Conservation (phyloP, 2,113 vertebrate species). For the Neogale vison region DNA sequence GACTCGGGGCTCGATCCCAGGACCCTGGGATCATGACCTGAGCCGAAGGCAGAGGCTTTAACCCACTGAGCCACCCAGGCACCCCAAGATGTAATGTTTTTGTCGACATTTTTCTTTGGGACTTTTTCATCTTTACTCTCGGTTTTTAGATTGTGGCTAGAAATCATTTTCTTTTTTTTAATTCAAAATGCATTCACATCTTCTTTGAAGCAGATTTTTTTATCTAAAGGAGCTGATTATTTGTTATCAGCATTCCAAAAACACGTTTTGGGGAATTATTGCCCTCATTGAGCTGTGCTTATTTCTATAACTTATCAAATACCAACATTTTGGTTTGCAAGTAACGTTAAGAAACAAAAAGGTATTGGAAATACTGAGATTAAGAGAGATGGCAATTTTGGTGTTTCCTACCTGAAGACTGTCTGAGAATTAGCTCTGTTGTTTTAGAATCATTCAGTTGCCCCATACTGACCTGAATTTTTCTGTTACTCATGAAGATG, state of each 20-base stretch:
- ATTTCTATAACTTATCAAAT: constrained; percentile 51
- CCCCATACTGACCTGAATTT: neutral
- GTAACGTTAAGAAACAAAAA: neutral
- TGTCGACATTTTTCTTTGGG: constrained; percentile 46
- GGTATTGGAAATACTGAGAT: constrained; percentile 20
- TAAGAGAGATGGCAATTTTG: neutral
- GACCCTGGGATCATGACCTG: too few relatives aligned
- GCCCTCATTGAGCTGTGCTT: neutral
- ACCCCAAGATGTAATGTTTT: neutral
- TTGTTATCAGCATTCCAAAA: constrained; percentile 16
- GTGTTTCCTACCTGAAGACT: neutral
- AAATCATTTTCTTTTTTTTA: neutral
- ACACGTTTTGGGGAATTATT: neutral
- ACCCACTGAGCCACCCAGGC: too few relatives aligned
- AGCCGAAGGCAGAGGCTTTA: too few relatives aligned
- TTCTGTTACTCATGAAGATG: neutral
- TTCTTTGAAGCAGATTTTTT: constrained; percentile 29
- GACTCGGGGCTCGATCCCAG: too few relatives aligned
- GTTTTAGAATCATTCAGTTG: constrained; percentile 31
- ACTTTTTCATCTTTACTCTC: constrained; percentile 15
- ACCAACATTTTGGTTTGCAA: constrained; percentile 18
- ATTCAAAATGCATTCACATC: neutral
- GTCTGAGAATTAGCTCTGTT: constrained; percentile 1
- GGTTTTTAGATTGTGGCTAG: neutral
- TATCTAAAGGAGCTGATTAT: constrained; percentile 12